These are phyloP conservation scores for Coreius guichenoti DNA, from an alignment of 2,797 vertebrate genomes.

Conservation along the genomic window DNA sequence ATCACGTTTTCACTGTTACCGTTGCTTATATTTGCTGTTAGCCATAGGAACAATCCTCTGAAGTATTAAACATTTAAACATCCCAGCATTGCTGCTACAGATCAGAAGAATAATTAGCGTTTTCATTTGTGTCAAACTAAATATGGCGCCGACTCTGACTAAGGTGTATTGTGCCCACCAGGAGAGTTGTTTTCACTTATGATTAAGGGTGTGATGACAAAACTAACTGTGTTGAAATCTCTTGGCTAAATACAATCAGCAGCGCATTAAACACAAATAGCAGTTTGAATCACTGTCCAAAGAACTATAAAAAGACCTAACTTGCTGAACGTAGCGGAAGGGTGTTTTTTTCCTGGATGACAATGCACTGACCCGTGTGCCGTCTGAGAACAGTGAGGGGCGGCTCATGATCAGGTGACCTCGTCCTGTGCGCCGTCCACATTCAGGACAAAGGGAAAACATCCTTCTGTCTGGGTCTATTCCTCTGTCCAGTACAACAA, in stretches of 20 bases:
- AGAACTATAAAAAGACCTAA: conserved; percentile 71
- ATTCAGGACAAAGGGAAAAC: conserved; percentile 19
- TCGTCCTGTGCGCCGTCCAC: conserved; percentile 2
- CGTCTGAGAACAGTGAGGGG: conserved; percentile 38
- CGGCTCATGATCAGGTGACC: conserved; percentile 21
- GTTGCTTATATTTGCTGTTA: neutral
- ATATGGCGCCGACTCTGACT: neutral
- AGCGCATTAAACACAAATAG: neutral
- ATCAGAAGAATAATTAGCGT: neutral
- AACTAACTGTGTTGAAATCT: neutral
- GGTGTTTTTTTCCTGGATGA: conserved; percentile 75
- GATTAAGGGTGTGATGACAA: neutral
- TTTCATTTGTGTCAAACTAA: neutral
- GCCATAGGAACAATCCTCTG: neutral
- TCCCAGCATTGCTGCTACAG: neutral
- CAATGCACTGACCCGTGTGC: conserved; percentile 57
- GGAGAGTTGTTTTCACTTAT: neutral
- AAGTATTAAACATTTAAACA: neutral
- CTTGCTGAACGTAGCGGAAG: conserved; percentile 67
- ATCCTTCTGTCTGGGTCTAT: conserved; percentile 1
- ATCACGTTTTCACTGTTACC: neutral
- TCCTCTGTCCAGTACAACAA: neutral
- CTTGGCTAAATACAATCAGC: conserved; percentile 2
- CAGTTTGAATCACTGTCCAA: conserved; percentile 12
- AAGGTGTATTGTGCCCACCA: neutral